Percentiles rank a stretch among this genome's conserved stretches.
Evolutionary conservation across 1,140 invertebrate species (phyloP).

Genomic region (Drosophila grimshawi): DNA sequence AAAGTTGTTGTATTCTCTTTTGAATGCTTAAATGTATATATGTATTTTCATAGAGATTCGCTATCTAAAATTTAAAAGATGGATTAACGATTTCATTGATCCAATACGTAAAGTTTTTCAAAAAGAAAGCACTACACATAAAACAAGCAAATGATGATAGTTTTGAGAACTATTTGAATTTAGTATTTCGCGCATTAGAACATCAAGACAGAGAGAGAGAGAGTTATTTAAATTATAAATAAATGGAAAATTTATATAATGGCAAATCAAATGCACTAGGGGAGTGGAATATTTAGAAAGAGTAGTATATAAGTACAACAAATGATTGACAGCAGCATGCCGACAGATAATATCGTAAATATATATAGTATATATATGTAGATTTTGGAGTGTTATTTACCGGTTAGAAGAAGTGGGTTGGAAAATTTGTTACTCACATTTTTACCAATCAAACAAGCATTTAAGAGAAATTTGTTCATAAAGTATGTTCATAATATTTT

Average conservation of each 20-base stretch:
- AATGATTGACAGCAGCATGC: slow-evolving; percentile 69
- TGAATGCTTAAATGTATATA: too few species aligned
- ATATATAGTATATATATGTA: slow-evolving; percentile 31
- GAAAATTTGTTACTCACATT: slow-evolving; percentile 84
- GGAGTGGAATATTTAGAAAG: slow-evolving; percentile 7
- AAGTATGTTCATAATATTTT: slow-evolving; percentile 60
- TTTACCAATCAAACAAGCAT: slow-evolving; percentile 84
- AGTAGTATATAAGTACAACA: slow-evolving; percentile 13
- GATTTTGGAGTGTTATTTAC: slow-evolving; percentile 60
- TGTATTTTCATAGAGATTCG: too few species aligned
- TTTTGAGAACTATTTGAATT: background rate
- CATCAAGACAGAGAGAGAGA: background rate
- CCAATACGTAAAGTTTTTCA: background rate
- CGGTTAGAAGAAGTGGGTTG: slow-evolving; percentile 68
- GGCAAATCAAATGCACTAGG: slow-evolving; percentile 21
- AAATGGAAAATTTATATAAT: background rate
- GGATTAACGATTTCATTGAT: too few species aligned
- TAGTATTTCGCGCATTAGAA: background rate
- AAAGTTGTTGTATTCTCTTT: too few species aligned
- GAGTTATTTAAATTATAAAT: background rate
- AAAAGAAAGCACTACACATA: background rate
- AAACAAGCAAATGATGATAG: background rate
- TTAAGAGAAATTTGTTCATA: slow-evolving; percentile 83
- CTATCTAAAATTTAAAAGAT: too few species aligned
- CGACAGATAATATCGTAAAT: slow-evolving; percentile 38